A percentile compares a stretch with the other conserved stretches of the same genome.
These are phyloP conservation scores for Cryptus viduatorius DNA, from an alignment of 2,888 invertebrate species.

Conservation along the genomic window DNA sequence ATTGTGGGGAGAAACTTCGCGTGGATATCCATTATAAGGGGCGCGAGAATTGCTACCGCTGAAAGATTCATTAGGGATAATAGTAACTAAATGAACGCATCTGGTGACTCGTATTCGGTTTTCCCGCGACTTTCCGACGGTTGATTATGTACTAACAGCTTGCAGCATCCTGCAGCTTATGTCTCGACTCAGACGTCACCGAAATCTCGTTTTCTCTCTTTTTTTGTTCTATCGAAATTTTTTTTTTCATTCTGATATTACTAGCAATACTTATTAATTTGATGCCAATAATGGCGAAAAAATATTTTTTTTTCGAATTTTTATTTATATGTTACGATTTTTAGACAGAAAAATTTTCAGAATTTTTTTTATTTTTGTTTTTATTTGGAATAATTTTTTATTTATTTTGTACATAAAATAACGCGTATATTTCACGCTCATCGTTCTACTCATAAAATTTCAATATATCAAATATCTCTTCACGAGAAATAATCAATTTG, in stretches of 20 bases:
- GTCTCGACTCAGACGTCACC: neutral
- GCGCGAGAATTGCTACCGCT: slow-evolving; percentile 51
- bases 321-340: no score
- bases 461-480: slow-evolving; percentile 42
- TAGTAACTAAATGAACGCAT: slow-evolving; percentile 80
- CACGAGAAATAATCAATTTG: slow-evolving; percentile 52
- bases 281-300: no score
- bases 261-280: no score
- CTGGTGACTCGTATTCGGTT: slow-evolving; percentile 65
- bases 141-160: slow-evolving; percentile 40
- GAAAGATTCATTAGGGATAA: slow-evolving; percentile 79
- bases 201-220: slow-evolving; percentile 67
- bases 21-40: slow-evolving; percentile 78
- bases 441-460: neutral
- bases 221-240: slow-evolving; percentile 43
- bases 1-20: slow-evolving; percentile 71
- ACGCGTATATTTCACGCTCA: slow-evolving; percentile 5
- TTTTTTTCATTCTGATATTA: slow-evolving; percentile 31
- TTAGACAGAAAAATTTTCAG: no score
- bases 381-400: no score
- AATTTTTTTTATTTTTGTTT: no score
- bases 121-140: slow-evolving; percentile 46
- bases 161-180: neutral
- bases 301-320: no score
- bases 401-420: neutral